Base-by-base conservation (phyloP, 1,140 invertebrate species). In the Solenopsis invicta region DNA sequence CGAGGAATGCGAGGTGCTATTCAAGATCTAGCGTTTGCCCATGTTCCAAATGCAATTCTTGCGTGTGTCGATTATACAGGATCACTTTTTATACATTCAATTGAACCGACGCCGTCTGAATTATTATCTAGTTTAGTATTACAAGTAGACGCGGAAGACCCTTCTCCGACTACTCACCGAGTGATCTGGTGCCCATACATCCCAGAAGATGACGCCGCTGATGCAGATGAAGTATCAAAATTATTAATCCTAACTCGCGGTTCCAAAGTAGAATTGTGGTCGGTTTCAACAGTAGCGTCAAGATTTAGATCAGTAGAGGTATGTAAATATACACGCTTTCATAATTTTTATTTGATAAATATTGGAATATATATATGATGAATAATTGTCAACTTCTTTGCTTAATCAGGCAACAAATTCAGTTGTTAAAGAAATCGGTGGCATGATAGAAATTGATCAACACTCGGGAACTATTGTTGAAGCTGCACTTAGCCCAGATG, bases 131-230 rank as follows among this genome's bases (percentile, higher is more conserved):
- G 94, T 92, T 94, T 96, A 67, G 91, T 96, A 37, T 85, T 96
- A 6, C 96, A 96, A 92, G 95, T 96, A 29, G 94, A 95, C 50
- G 92, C 93, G 1, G 93, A 95, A 29, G 94, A 94, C 67, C 74
- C 80, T 2, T 88, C 93, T 2, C 91, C 91, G 1, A 93, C 88
- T 37, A 94, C 89, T 86, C 96, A 97, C 91, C 95, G 97, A 77
- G 96, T 98, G 4, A 98, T 99, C 89, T 99, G 98, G 98, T 99
- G 98, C 94, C 98, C 98, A 0, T 99, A 97, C 95, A 97, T 99
- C 84, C 97, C 98, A 0, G 96, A 97, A 54, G 96, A 97, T 16
- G 96, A 97, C 66, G 81, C 93, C 48, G 91, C 92, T 59, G 96
- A 97, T 64, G 87, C 89, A 78, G 97, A 98, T 45, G 97, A 98